These are phyloP conservation scores for Gila robusta DNA, from an alignment of 2,797 vertebrate genomes.

Conservation along the genomic window DNA sequence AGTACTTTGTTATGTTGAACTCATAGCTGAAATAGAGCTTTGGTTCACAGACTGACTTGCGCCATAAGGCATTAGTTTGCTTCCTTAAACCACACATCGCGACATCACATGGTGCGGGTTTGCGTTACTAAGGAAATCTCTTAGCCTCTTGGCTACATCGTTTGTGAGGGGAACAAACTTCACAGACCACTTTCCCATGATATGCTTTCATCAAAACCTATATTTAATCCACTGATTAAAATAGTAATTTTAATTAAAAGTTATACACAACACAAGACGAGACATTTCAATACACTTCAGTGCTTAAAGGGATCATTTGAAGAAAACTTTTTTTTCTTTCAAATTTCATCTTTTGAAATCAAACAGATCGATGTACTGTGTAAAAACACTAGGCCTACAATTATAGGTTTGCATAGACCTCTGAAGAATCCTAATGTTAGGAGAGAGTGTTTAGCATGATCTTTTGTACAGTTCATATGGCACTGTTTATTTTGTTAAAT, in stretches of 20 bases:
- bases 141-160: slow-evolving; percentile 24
- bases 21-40: not conserved
- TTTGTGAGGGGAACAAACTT: slow-evolving; percentile 13
- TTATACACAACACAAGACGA: not conserved
- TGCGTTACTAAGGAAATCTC: slow-evolving; percentile 49
- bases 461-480: not conserved
- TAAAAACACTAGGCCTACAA: not conserved
- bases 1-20: not conserved
- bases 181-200: slow-evolving; percentile 1
- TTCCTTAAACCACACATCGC: slow-evolving; percentile 10
- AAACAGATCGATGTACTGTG: not conserved
- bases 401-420: not conserved
- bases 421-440: not conserved
- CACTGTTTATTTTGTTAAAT: not conserved
- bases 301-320: not conserved
- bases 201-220: slow-evolving; percentile 11
- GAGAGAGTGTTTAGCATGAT: not conserved
- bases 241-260: not conserved
- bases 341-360: not conserved
- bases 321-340: not conserved
- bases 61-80: not conserved
- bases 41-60: not conserved
- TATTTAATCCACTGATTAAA: slow-evolving; percentile 19
- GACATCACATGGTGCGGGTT: not conserved
- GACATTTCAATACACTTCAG: slow-evolving; percentile 4